phyloP scores from a whole-genome alignment of 2,888 invertebrate species.

The Clitarchus hookeri region DNA sequence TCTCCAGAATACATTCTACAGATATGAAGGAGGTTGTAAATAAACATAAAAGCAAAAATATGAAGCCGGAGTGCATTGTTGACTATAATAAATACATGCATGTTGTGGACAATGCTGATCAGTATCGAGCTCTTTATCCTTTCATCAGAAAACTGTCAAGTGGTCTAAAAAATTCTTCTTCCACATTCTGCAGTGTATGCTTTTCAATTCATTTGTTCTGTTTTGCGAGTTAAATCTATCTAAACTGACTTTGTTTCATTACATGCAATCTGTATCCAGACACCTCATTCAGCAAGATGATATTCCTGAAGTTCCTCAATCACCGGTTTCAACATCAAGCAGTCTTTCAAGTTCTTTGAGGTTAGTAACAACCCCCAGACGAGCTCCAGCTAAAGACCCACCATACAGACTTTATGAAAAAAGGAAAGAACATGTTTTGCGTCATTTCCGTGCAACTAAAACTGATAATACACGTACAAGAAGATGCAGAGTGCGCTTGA shows the following conservation, averaged over 20 bases:
- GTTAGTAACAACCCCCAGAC: neutral
- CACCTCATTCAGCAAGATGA: neutral
- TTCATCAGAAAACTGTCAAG: slow-evolving; percentile 3
- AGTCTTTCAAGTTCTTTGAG: too few relatives aligned
- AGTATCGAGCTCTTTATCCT: neutral
- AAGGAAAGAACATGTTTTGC: too few relatives aligned
- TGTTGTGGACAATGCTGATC: slow-evolving; percentile 15
- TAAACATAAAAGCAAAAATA: too few relatives aligned
- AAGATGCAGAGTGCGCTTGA: too few relatives aligned
- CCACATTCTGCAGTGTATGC: too few relatives aligned
- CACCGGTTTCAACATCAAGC: neutral
- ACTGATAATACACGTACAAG: too few relatives aligned
- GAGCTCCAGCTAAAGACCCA: neutral
- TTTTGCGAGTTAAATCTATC: neutral
- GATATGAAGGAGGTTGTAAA: too few relatives aligned
- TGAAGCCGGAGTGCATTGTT: too few relatives aligned
- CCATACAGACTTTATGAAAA: neutral
- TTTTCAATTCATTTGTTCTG: neutral
- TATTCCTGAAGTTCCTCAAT: neutral
- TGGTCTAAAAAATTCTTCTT: neutral
- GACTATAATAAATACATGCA: too few relatives aligned
- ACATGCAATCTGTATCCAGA: neutral
- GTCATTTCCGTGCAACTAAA: too few relatives aligned
- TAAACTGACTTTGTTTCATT: neutral
- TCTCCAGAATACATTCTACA: too few relatives aligned